These are phyloP conservation scores for Drosophila limbata DNA, from an alignment of 2,888 invertebrate genomes.

Conservation along the genomic window DNA sequence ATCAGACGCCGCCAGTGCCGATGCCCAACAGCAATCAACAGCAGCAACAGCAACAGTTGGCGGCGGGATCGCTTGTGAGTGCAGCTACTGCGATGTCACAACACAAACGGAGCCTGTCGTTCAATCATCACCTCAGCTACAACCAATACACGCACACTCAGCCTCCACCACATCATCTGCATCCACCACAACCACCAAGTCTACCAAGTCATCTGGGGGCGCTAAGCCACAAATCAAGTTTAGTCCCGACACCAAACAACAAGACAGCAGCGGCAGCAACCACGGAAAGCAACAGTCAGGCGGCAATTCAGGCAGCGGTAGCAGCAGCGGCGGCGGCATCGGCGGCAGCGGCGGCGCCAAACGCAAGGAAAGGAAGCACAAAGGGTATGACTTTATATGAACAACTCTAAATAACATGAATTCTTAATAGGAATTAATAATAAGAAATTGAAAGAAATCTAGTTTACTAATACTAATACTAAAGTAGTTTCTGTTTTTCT, in stretches of 20 bases:
- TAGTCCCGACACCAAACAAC: slow-evolving; percentile 86
- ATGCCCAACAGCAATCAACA: slow-evolving; percentile 37
- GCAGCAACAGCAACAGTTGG: slow-evolving; percentile 46
- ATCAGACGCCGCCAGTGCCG: slow-evolving; percentile 47
- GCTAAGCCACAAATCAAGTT: slow-evolving; percentile 85
- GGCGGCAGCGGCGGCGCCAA: slow-evolving; percentile 85
- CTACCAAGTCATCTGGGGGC: slow-evolving; percentile 87
- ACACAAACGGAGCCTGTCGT: slow-evolving; percentile 90
- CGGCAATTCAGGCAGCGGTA: slow-evolving; percentile 77
- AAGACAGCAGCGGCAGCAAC: slow-evolving; percentile 85
- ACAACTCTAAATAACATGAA: neutral
- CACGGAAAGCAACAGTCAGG: slow-evolving; percentile 86
- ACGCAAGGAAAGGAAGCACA: slow-evolving; percentile 87
- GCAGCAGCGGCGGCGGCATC: slow-evolving; percentile 74
- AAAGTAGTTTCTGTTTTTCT: no score
- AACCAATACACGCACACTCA: slow-evolving; percentile 87
- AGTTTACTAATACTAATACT: no score
- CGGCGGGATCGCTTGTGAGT: slow-evolving; percentile 45
- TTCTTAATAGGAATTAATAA: no score
- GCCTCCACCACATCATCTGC: slow-evolving; percentile 87
- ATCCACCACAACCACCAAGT: slow-evolving; percentile 86
- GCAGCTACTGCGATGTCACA: slow-evolving; percentile 85
- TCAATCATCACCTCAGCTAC: slow-evolving; percentile 90
- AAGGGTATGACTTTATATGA: slow-evolving; percentile 86
- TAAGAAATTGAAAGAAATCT: no score